Percentiles rank a stretch among this genome's conserved stretches.
Evolutionary conservation across 1,140 invertebrate genomes (phyloP).

Genomic region (Drosophila auraria): DNA sequence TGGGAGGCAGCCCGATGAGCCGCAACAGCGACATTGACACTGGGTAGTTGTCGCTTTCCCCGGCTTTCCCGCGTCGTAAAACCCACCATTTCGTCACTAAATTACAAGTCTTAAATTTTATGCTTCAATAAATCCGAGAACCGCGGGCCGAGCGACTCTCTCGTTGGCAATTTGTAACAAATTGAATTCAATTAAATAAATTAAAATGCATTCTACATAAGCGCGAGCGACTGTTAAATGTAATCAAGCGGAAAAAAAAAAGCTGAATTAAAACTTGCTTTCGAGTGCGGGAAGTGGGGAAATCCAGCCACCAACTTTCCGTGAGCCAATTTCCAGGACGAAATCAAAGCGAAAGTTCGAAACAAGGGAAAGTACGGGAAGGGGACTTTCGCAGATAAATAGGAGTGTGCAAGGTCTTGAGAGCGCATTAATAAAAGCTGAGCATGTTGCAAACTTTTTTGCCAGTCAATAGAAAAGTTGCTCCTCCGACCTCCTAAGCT

Average conservation of each 20-base stretch:
- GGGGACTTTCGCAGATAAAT: slow-evolving; percentile 54
- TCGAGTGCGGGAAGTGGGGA: slow-evolving; percentile 34
- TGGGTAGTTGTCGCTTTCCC: slow-evolving; percentile 49
- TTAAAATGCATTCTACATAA: slow-evolving; percentile 81
- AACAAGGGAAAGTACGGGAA: slow-evolving; percentile 26
- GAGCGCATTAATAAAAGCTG: slow-evolving; percentile 71
- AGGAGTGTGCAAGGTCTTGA: slow-evolving; percentile 47
- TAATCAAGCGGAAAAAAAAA: slow-evolving; percentile 51
- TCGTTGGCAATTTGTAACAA: slow-evolving; percentile 69
- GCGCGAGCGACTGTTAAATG: slow-evolving; percentile 45
- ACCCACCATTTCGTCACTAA: slow-evolving; percentile 60
- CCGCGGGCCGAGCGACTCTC: slow-evolving; percentile 15
- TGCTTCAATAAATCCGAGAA: slow-evolving; percentile 76
- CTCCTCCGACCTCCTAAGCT: slow-evolving; percentile 25
- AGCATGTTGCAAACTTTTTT: slow-evolving; percentile 63
- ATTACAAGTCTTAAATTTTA: slow-evolving; percentile 77
- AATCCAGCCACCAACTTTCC: slow-evolving; percentile 44
- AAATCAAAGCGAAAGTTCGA: slow-evolving; percentile 73
- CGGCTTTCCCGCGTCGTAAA: slow-evolving; percentile 48
- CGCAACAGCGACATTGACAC: slow-evolving; percentile 73
- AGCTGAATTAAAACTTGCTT: slow-evolving; percentile 64
- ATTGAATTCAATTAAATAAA: slow-evolving; percentile 82
- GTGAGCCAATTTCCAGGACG: slow-evolving; percentile 52
- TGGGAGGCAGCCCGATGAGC: slow-evolving; percentile 50
- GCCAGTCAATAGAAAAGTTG: slow-evolving; percentile 75